These are phyloP conservation scores for Catharus bicknelli DNA, from an alignment of 2,113 vertebrate genomes.

Conservation along the genomic window DNA sequence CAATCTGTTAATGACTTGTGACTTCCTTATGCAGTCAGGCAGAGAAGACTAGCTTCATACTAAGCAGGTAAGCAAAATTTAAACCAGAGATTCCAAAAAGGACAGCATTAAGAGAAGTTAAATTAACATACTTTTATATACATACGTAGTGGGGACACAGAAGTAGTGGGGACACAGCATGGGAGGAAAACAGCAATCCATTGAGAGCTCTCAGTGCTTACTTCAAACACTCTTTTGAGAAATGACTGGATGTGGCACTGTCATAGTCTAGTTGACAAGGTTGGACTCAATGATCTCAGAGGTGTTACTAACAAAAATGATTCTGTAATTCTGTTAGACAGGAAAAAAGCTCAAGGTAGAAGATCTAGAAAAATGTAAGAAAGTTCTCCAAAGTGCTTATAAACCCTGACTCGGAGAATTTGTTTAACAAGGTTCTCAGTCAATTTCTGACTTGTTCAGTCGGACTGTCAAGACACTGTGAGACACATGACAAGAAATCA, in stretches of 20 bases:
- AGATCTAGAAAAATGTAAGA: conserved; percentile 5
- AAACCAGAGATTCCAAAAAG: conserved; percentile 64
- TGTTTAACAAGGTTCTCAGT: not conserved
- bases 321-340: not conserved
- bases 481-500: not conserved
- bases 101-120: not conserved
- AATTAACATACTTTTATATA: conserved; percentile 68
- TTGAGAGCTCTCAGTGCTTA: conserved; percentile 26
- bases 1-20: conserved; percentile 74
- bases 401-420: not conserved
- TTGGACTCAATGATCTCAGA: not conserved
- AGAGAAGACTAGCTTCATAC: conserved; percentile 31
- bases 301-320: not conserved
- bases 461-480: not conserved
- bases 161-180: conserved; percentile 4
- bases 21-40: conserved; percentile 66
- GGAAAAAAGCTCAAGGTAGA: not conserved
- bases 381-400: not conserved
- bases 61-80: conserved; percentile 68
- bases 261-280: not conserved
- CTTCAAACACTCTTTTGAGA: not conserved
- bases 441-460: not conserved
- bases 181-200: conserved; percentile 27
- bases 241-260: not conserved
- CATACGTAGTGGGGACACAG: conserved; percentile 10